Base-by-base conservation (phyloP, 2,113 vertebrate species). In the Scytalopus superciliaris region DNA sequence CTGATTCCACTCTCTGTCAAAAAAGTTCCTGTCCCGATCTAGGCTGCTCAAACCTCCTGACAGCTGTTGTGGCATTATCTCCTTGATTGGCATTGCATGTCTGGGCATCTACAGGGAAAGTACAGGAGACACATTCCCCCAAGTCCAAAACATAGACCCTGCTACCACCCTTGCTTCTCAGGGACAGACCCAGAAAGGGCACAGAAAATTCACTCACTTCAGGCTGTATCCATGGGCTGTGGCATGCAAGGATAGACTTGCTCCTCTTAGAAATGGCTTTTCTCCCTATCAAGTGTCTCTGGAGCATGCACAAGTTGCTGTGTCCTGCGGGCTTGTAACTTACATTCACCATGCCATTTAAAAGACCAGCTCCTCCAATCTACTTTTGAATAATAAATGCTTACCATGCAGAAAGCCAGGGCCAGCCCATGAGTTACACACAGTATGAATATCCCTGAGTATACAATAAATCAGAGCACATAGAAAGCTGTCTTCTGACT, bases 81-180 rank as follows among this genome's bases (percentile, higher is more conserved):
- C 30, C 14, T 35, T 53, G 18, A 13, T 16, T 8, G 53, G 6
- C 13, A 14, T 2, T 53, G 4, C 19, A 8, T 4, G 3, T 19
- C 44, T 35, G 47, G 39, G 7, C 2, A 15, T 69, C 62, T 62
- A 7, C 83, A 55, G 39, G 21, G 33, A n/a, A 1, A 30, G 10
- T n/a, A 28, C 3, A 13, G 49, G 24, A 35, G 11, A 21, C 4
- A 22, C 0, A 0, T 27, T 68, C 33, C 45, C 66, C 13, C 35
- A 33, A 3, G 15, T 66, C 47, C 18, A 55, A 62, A 69, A n/a
- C 16, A 14, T 1, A 39, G 12, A 9, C 9, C 5, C 23, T 50
- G 13, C 7, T 42, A 31, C 17, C 5, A 33, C 7, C 3, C 12
- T 52, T 24, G 10, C 1, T 87, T 9, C 39, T 37, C 1, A 3